A percentile compares a stretch with the other conserved stretches of the same genome.
Conservation (phyloP, 2,797 vertebrate species). For the Sandelia bainsii region DNA sequence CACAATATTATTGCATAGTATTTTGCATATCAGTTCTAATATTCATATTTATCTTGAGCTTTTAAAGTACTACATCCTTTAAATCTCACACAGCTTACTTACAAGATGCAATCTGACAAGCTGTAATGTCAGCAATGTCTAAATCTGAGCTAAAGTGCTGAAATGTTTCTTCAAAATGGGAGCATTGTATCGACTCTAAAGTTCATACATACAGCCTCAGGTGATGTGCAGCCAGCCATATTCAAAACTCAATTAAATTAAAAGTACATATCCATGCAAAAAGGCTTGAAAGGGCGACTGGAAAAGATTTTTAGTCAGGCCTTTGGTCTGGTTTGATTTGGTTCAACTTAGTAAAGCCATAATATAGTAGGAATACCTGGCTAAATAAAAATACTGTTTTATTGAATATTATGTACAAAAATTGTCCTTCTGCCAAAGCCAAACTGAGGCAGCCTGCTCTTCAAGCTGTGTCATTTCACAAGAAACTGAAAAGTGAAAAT, state of each 20-base stretch:
- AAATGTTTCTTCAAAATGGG: slow-evolving; percentile 41
- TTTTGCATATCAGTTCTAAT: background rate
- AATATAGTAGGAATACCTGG: background rate
- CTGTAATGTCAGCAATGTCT: slow-evolving; percentile 36
- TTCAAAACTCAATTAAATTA: slow-evolving; percentile 43
- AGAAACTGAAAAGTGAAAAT: slow-evolving; percentile 1
- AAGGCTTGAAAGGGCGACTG: slow-evolving; percentile 51
- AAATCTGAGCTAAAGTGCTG: slow-evolving; percentile 32
- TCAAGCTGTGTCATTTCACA: slow-evolving; percentile 10
- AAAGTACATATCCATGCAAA: slow-evolving; percentile 55
- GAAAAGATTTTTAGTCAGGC: slow-evolving; percentile 11
- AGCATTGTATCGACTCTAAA: slow-evolving; percentile 29
- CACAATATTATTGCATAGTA: background rate
- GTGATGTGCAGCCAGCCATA: slow-evolving; percentile 51
- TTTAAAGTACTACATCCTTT: slow-evolving; percentile 3
- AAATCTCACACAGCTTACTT: slow-evolving; percentile 13
- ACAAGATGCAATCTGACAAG: slow-evolving; percentile 37
- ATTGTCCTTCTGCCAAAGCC: background rate
- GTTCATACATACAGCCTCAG: slow-evolving; percentile 54
- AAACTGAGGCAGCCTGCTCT: background rate
- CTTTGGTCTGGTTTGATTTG: no score
- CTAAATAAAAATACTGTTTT: background rate
- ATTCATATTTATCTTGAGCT: background rate
- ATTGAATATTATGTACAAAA: slow-evolving; percentile 4
- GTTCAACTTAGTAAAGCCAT: slow-evolving; percentile 7